These are phyloP conservation scores for Dromius quadrimaculatus DNA, from an alignment of 2,888 invertebrate genomes.

Conservation along the genomic window DNA sequence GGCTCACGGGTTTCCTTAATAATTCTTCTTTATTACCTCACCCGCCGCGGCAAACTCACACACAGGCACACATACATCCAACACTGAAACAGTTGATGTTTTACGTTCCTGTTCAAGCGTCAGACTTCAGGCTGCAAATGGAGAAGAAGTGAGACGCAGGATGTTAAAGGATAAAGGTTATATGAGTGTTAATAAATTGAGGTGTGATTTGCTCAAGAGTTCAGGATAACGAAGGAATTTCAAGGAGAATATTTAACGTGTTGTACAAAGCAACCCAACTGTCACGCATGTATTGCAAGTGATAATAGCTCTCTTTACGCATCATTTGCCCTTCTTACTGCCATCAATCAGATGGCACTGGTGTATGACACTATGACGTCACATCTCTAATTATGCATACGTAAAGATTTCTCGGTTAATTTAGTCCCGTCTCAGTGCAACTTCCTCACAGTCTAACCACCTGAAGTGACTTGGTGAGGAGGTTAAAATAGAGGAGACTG, in stretches of 20 bases:
- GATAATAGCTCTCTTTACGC: too few species aligned
- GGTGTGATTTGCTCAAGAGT: not conserved
- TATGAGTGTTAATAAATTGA: not conserved
- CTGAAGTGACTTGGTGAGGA: not conserved
- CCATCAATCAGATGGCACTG: slow-evolving; percentile 53
- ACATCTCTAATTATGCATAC: slow-evolving; percentile 67
- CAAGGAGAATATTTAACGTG: too few species aligned
- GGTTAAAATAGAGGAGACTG: slow-evolving; percentile 10
- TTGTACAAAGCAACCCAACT: too few species aligned
- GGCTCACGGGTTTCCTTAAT: slow-evolving; percentile 67
- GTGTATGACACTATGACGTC: slow-evolving; percentile 56
- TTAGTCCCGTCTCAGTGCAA: slow-evolving; percentile 63
- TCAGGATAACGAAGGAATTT: not conserved
- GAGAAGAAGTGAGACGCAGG: too few species aligned
- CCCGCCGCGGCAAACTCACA: slow-evolving; percentile 57
- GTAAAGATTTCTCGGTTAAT: slow-evolving; percentile 67
- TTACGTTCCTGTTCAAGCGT: too few species aligned
- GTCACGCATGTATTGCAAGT: too few species aligned
- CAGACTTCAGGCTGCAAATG: too few species aligned
- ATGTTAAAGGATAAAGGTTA: too few species aligned
- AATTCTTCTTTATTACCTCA: slow-evolving; percentile 67
- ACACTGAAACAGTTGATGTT: not conserved
- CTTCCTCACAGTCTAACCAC: slow-evolving; percentile 12
- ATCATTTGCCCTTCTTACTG: too few species aligned
- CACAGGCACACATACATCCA: slow-evolving; percentile 8